These are phyloP conservation scores for Listronotus oregonensis DNA, from an alignment of 1,140 invertebrate genomes.

Conservation along the genomic window DNA sequence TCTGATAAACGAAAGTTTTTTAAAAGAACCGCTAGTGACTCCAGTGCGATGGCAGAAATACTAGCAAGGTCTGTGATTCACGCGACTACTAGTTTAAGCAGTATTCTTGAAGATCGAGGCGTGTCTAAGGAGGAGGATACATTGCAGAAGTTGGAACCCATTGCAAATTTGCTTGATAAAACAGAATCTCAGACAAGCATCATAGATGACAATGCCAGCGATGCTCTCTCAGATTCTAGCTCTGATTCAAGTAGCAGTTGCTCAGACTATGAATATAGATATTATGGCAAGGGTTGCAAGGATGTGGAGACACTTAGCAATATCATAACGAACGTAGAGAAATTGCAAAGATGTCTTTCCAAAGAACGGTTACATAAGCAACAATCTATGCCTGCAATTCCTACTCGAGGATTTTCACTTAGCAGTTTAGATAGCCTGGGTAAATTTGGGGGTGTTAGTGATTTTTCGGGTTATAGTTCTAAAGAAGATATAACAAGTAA, in stretches of 20 bases:
- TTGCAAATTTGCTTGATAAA: slow-evolving; percentile 32
- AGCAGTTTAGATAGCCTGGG: slow-evolving; percentile 20
- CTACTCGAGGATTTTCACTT: slow-evolving; percentile 35
- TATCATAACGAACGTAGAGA: slow-evolving; percentile 60
- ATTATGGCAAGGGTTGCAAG: slow-evolving; percentile 19
- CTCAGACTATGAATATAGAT: slow-evolving; percentile 35
- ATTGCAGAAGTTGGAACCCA: slow-evolving; percentile 35
- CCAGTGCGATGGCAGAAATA: slow-evolving; percentile 66
- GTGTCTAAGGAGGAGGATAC: slow-evolving; percentile 43
- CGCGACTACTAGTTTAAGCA: slow-evolving; percentile 63
- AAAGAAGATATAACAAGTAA: too few species aligned
- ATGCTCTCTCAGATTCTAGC: slow-evolving; percentile 34
- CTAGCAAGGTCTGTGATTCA: slow-evolving; percentile 67
- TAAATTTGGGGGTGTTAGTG: too few species aligned
- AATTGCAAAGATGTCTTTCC: slow-evolving; percentile 35
- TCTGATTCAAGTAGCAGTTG: slow-evolving; percentile 46
- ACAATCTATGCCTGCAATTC: slow-evolving; percentile 39
- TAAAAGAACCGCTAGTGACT: slow-evolving; percentile 62
- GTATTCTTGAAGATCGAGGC: slow-evolving; percentile 45
- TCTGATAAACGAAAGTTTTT: slow-evolving; percentile 54
- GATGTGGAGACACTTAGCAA: slow-evolving; percentile 58
- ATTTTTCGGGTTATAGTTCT: too few species aligned
- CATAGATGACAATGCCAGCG: slow-evolving; percentile 20
- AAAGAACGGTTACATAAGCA: slow-evolving; percentile 37
- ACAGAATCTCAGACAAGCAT: slow-evolving; percentile 29